Evolutionary conservation across 2,113 vertebrate species (phyloP), one percentile per base, ranked within the genome.

Genomic region (Strix uralensis): DNA sequence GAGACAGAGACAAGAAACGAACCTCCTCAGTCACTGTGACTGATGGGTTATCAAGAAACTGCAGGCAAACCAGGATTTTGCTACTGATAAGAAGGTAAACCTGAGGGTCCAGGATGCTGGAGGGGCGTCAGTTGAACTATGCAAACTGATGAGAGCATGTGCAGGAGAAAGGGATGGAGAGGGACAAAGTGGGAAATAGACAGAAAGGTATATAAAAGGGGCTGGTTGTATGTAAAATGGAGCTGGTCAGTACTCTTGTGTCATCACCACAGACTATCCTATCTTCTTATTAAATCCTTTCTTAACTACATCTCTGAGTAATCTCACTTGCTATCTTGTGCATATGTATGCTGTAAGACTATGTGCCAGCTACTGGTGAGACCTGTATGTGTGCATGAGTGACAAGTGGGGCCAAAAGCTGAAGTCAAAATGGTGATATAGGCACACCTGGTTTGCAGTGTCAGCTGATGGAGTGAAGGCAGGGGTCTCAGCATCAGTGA

Each of bases 141-240:
- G 20, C 13, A 58, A 65, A 42, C 25, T 42, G 16, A 22, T n/a
- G 13, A 63, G 16, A 25, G 30, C 57, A 49, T 7, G 5, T 57
- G 20, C 25, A 72, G 42, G 11, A 30, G 20, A 66, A n/a, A 11
- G 9, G 18, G 18, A 19, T 47, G 14, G 17, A 5, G 30, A 32
- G 59, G 36, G 51, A 58, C 11, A 79, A 34, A 70, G 22, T 2
- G 2, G 32, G 27, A 15, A 61, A 61, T 5, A 79, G 34, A 21
- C 8, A 38, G 55, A 70, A 17, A 27, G 17, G 15, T 4, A 4
- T 61, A 32, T 26, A 52, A 78, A 55, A 69, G 27, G 16, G 13
- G 4, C 8, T 2, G 2, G 4, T 2, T 67, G 10, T 36, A 36
- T 13, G 13, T 59, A 77, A 67, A 77, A 58, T 0, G 1, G 19